Conservation (phyloP, 2,113 vertebrate genomes). For the Percina caprodes region DNA sequence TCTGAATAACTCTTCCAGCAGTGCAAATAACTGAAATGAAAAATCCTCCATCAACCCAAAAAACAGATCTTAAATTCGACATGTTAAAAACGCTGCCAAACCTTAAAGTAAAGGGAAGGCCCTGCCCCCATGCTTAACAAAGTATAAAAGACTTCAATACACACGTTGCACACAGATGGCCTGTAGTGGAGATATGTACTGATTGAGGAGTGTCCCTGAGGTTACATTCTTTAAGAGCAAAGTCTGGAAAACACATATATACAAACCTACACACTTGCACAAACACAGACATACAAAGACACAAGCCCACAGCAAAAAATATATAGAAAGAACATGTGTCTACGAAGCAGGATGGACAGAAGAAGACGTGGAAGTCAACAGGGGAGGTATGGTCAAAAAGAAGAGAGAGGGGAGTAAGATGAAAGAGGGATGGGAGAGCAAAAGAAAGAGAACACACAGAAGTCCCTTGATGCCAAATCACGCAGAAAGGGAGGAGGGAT, state of each 20-base stretch:
- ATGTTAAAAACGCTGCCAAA: not conserved
- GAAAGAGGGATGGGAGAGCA: not conserved
- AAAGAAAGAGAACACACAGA: constrained; percentile 7
- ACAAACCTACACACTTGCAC: constrained; percentile 25
- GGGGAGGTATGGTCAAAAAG: constrained; percentile 3
- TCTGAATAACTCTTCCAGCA: not conserved
- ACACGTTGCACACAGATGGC: constrained; percentile 45
- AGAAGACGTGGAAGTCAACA: not conserved
- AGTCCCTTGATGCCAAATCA: constrained; percentile 22
- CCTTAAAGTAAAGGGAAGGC: not conserved
- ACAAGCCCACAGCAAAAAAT: not conserved
- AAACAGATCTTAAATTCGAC: not conserved
- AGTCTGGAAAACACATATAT: constrained; percentile 27
- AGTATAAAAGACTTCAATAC: constrained; percentile 8
- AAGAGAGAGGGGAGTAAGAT: not conserved
- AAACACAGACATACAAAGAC: constrained; percentile 13
- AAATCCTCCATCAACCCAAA: not conserved
- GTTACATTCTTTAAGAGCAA: constrained; percentile 35
- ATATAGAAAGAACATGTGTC: not conserved
- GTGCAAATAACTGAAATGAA: not conserved
- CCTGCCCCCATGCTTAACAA: not conserved
- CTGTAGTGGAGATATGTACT: constrained; percentile 15
- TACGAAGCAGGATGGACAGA: not conserved
- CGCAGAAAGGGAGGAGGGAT: constrained; percentile 23
- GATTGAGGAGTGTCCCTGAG: constrained; percentile 10